Conservation (phyloP, 1,140 invertebrate species). For the Oryzaephilus surinamensis region DNA sequence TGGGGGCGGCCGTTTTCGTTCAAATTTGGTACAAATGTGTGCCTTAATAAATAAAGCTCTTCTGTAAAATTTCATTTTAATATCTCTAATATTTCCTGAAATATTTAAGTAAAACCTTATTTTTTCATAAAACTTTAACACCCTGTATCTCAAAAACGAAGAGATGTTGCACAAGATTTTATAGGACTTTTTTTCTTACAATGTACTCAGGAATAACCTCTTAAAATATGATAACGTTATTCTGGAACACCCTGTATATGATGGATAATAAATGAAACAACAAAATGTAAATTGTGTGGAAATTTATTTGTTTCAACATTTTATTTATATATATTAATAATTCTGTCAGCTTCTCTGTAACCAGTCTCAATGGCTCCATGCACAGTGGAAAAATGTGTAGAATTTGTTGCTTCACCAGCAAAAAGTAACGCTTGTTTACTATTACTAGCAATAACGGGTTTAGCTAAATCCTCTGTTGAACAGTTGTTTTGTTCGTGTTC, state of each 20-base stretch:
- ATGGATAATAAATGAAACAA: background rate
- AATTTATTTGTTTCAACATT: too few species aligned
- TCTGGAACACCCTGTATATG: background rate
- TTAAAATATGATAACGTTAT: background rate
- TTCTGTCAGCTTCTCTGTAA: slow-evolving; percentile 62
- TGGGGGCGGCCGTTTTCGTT: too few species aligned
- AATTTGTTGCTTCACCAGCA: slow-evolving; percentile 61
- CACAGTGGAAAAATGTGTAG: slow-evolving; percentile 59
- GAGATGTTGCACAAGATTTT: background rate
- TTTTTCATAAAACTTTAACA: background rate
- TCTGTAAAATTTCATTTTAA: too few species aligned
- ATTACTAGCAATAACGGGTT: slow-evolving; percentile 40
- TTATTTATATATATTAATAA: slow-evolving; percentile 31
- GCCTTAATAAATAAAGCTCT: too few species aligned
- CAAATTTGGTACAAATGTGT: too few species aligned
- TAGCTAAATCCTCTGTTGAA: slow-evolving; percentile 40
- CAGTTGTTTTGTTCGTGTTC: slow-evolving; percentile 42
- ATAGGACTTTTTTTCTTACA: too few species aligned
- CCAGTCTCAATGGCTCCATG: slow-evolving; percentile 73
- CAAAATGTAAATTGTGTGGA: too few species aligned
- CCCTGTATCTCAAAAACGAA: background rate
- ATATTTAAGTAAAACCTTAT: too few species aligned
- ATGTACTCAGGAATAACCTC: too few species aligned
- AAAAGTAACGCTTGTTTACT: slow-evolving; percentile 50
- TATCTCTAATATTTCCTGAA: too few species aligned